These are phyloP conservation scores for Paramuricea clavata DNA, from an alignment of 92 coral and sea anemone genomes.

Conservation along the genomic window DNA sequence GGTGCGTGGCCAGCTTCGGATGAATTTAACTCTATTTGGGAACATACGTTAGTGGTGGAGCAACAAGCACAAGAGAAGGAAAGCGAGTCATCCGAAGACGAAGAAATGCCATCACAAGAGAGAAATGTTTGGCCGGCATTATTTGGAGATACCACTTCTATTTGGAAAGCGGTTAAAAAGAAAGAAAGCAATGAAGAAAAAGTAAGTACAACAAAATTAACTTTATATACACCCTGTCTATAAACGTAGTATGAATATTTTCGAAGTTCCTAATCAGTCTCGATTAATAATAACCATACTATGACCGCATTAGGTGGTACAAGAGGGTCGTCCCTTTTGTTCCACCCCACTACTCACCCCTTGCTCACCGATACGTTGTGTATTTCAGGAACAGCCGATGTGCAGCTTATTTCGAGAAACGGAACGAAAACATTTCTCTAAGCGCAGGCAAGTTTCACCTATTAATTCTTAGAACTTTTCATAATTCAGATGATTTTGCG, in stretches of 20 bases:
- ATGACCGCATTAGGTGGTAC: not conserved
- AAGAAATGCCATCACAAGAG: not conserved
- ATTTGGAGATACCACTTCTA: constrained; percentile 2
- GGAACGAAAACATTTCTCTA: not conserved
- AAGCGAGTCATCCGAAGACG: not conserved
- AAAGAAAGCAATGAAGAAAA: not conserved
- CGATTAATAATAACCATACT: too few species aligned
- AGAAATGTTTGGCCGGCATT: not conserved
- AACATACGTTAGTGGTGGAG: not conserved
- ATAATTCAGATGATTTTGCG: too few species aligned
- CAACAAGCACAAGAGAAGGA: not conserved
- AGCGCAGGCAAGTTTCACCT: not conserved
- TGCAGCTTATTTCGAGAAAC: not conserved
- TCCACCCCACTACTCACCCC: too few species aligned
- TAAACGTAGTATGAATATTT: too few species aligned
- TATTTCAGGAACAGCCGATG: constrained; percentile 8
- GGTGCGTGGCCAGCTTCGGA: constrained; percentile 8
- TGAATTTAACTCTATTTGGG: not conserved
- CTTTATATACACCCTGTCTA: too few species aligned
- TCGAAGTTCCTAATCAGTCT: too few species aligned
- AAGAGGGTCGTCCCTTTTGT: too few species aligned
- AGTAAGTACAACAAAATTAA: not conserved
- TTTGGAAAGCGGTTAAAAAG: not conserved
- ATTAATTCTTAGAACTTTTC: not conserved
- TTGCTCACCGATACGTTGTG: too few species aligned